Evolutionary conservation across 2,888 invertebrate genomes (phyloP).

Genomic region (Calameuta idolon): DNA sequence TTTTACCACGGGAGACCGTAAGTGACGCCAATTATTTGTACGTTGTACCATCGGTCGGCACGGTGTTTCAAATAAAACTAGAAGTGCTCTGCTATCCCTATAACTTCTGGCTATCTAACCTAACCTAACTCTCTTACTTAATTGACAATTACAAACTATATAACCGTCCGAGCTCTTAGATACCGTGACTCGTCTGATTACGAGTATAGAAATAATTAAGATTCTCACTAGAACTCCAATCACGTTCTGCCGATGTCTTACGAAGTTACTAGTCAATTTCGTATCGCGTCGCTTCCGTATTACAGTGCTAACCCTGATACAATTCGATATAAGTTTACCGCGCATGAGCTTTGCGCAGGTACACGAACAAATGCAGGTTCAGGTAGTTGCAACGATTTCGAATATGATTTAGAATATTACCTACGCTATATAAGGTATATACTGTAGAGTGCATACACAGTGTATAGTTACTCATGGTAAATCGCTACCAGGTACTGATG

Average conservation of each 20-base stretch:
- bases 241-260: not conserved
- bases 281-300: not conserved
- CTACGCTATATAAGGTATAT: not conserved
- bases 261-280: not conserved
- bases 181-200: conserved; percentile 17
- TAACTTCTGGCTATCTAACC: not conserved
- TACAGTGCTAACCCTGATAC: not conserved
- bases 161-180: not conserved
- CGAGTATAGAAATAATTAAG: not conserved
- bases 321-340: not conserved
- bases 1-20: not conserved
- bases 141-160: not conserved
- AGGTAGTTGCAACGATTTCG: not conserved
- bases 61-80: not conserved
- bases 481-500: conserved; percentile 8
- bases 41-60: not conserved
- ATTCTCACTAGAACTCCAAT: not conserved
- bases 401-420: not conserved
- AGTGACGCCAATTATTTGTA: not conserved
- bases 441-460: not conserved
- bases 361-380: not conserved
- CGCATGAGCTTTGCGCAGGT: not conserved
- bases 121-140: not conserved
- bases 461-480: conserved; percentile 6
- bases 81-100: not conserved